These are phyloP conservation scores for Colinus virginianus DNA, from an alignment of 2,113 vertebrate genomes.

Conservation along the genomic window DNA sequence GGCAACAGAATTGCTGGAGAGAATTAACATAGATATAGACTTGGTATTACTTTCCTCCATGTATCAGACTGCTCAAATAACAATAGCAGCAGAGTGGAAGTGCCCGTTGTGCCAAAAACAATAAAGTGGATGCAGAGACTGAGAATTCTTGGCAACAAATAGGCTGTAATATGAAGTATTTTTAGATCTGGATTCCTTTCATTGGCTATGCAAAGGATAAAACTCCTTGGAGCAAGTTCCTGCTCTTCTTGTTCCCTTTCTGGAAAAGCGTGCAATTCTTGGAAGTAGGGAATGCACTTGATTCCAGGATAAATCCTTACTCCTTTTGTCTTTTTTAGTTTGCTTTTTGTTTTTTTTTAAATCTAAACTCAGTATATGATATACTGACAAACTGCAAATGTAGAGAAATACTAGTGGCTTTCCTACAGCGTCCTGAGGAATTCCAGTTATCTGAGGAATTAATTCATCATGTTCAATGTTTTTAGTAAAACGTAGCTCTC, in stretches of 20 bases:
- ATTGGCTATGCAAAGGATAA: not conserved
- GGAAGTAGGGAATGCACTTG: not conserved
- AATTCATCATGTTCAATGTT: not conserved
- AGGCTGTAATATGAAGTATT: constrained; percentile 15
- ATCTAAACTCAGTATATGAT: not conserved
- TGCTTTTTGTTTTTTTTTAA: not conserved
- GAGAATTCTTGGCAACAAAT: constrained; percentile 60
- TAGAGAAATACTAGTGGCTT: not conserved
- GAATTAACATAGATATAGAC: constrained; percentile 22
- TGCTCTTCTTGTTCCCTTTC: not conserved
- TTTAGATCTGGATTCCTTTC: constrained; percentile 33
- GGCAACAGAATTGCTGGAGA: constrained; percentile 19
- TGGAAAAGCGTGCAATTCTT: not conserved
- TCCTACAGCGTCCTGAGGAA: not conserved
- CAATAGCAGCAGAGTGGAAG: constrained; percentile 57
- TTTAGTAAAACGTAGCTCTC: fast-evolving
- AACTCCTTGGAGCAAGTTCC: not conserved
- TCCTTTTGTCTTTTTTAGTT: not conserved
- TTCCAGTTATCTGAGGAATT: not conserved
- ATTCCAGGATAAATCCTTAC: not conserved
- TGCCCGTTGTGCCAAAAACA: constrained; percentile 56
- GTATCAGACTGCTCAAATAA: constrained; percentile 61
- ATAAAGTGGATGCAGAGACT: constrained; percentile 58
- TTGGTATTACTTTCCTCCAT: constrained; percentile 38
- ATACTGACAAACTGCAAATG: not conserved